Base-by-base conservation (phyloP, 1,140 invertebrate species). In the Zophobas morio region DNA sequence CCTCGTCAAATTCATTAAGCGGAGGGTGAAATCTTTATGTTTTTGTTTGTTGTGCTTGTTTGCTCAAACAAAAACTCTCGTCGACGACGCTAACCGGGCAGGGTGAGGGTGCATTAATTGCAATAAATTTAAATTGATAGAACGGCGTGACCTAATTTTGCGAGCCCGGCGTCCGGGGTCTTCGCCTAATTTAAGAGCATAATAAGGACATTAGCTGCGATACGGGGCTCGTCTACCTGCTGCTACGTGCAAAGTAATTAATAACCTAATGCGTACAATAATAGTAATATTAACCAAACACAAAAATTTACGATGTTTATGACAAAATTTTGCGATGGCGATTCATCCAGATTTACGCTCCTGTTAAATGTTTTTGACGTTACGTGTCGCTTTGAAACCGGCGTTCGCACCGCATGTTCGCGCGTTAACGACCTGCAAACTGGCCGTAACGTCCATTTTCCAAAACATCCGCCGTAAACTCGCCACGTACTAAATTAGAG, bases 11-110 rank as follows among this genome's bases (percentile, higher is more conserved):
- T 39, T 60, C 56, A 60, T 60, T 39, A 60, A 36, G 35, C 56
- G 36, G 56, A 60, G 56, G 56, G 32, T 32, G 36, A 36, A 39
- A 60, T 60, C 56, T 60, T 60, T 60, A 60, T 60, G 56, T 60
- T 60, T 60, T 37, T 60, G 56, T 60, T 60, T 60, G 56, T 60
- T 60, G n/a, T 36, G 34, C 36, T 35, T n/a, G 32, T 54, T 54
- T 54, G 53, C 37, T 60, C 56, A 35, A 36, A 60, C 56, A 60
- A 60, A 60, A 60, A 57, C n/a, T 3, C 56, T 33, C n/a, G 37
- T 36, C 56, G 56, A n/a, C 32, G 35, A 5, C 33, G 2, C 42
- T 57, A 6, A 4, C 34, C 34, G 35, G 56, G 33, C 8, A 20
- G 34, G 0, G 32, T 60, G 5, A 37, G 53, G 53, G 36, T 37